Evolutionary conservation across 2,797 vertebrate genomes (phyloP).

Genomic region (Argya squamiceps): DNA sequence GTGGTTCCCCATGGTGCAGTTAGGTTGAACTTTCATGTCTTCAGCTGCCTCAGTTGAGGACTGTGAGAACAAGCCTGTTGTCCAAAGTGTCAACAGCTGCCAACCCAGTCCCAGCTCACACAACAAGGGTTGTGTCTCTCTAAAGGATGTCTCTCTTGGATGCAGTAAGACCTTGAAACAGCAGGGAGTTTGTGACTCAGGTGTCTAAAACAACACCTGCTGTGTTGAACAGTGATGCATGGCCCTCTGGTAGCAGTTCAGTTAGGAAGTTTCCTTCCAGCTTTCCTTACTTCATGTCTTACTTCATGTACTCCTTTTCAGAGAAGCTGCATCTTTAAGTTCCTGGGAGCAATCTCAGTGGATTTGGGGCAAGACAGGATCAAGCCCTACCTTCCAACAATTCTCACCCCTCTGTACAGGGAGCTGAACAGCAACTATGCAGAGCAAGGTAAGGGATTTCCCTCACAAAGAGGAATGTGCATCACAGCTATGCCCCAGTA

Average conservation of each 20-base stretch:
- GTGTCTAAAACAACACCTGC: neutral
- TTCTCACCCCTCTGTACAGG: conserved; percentile 89
- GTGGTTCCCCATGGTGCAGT: neutral
- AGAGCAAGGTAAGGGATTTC: conserved; percentile 86
- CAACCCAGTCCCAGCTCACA: neutral
- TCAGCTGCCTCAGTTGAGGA: neutral
- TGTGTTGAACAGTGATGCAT: accelerated
- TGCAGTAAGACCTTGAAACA: neutral
- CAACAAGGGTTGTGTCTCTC: neutral
- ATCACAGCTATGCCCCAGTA: neutral
- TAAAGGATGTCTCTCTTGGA: neutral
- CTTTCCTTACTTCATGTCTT: neutral
- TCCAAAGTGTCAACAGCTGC: neutral
- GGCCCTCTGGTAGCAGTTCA: neutral
- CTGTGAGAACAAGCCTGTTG: neutral
- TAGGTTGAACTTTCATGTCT: neutral
- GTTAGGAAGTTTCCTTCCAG: neutral
- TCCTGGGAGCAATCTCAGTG: conserved; percentile 89
- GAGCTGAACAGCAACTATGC: conserved; percentile 96
- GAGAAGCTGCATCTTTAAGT: conserved; percentile 96
- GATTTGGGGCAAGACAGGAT: conserved; percentile 89
- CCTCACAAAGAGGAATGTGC: neutral
- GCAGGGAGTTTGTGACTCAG: neutral
- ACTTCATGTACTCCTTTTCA: conserved; percentile 70
- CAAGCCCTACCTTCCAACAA: conserved; percentile 84